phyloP scores from a whole-genome alignment of 2,797 vertebrate genomes.

The Peromyscus eremicus region DNA sequence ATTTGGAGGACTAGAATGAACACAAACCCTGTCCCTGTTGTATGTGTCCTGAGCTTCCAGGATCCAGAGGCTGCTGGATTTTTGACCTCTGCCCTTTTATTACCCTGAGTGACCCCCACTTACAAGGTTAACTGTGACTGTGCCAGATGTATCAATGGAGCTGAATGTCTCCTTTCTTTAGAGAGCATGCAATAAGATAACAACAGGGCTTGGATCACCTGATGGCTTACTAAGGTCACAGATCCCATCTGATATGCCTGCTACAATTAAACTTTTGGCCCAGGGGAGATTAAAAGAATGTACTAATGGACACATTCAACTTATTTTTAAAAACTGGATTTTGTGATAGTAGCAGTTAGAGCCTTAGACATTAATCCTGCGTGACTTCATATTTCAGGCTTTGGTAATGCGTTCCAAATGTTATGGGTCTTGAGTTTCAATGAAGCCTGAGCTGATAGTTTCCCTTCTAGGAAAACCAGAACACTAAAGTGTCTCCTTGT shows the following conservation, averaged over 20 bases:
- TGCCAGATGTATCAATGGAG: constrained; percentile 1
- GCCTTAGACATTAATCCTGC: constrained; percentile 60
- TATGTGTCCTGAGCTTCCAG: background rate
- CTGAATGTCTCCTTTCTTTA: constrained; percentile 64
- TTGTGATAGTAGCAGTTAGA: constrained; percentile 68
- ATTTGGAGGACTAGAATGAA: background rate
- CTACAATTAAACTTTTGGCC: constrained; percentile 70
- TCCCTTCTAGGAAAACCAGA: constrained; percentile 50
- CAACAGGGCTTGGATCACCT: constrained; percentile 54
- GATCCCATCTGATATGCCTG: constrained; percentile 61
- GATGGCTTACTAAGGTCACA: constrained; percentile 60
- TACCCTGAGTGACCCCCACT: constrained; percentile 9
- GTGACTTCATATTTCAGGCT: constrained; percentile 65
- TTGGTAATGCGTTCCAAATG: constrained; percentile 70
- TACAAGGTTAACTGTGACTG: constrained; percentile 61
- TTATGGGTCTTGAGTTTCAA: constrained; percentile 67
- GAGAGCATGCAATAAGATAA: constrained; percentile 37
- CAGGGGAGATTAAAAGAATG: constrained; percentile 69
- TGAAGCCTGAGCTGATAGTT: constrained; percentile 57
- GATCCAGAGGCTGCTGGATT: background rate
- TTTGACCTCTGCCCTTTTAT: background rate
- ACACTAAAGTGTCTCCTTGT: constrained; percentile 14
- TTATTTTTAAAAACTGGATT: constrained; percentile 69
- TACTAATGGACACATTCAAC: constrained; percentile 73
- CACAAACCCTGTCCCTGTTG: background rate